Evolutionary conservation across 2,888 invertebrate genomes (phyloP), one percentile per base, ranked within the genome.

Genomic region (Eutolmus rufibarbis): DNA sequence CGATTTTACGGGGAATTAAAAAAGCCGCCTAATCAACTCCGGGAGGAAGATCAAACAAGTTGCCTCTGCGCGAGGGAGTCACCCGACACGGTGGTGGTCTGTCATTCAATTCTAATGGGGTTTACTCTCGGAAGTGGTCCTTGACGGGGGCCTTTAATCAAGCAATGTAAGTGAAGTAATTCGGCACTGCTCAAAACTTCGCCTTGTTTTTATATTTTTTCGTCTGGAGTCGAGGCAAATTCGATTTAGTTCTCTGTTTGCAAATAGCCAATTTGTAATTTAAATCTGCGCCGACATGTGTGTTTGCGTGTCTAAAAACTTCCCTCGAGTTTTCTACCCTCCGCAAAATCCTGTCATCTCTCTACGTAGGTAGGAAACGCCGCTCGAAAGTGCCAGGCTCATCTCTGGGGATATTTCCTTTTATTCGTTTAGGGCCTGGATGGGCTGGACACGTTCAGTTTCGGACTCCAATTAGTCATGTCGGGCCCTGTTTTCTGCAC

Each of bases 201-300:
- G 43, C 31, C 57, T 57, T 82, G 37, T 37, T 46, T 85, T 76
- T 19, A 19, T 40, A 43, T n/a, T 37, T 40, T 46, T 79, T 46
- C 40, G 0, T 4, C 19, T 34, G 23, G 5, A 74, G 37, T 14
- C 14, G 74, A 57, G 31, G 43, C 74, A 74, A 74, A 81, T 82
- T 87, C 81, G 81, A 81, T 81, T 87, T 66, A 8, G 40, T 57
- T 74, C 81, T 79, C 82, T 87, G 79, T 87, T 81, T 81, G 81
- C 43, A 82, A 84, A 87, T 87, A 87, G 87, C 77, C 87, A 87
- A 87, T 87, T 87, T 87, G 87, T 87, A 87, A 87, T 87, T 87
- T 87, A 84, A 87, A 87, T 87, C 87, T 74, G 14, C 74, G 23
- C 37, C 56, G 74, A 40, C 87, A 87, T 87, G 56, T 87, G 87